Base-by-base conservation (phyloP, 2,888 invertebrate species). In the Drosophila anomalipes region DNA sequence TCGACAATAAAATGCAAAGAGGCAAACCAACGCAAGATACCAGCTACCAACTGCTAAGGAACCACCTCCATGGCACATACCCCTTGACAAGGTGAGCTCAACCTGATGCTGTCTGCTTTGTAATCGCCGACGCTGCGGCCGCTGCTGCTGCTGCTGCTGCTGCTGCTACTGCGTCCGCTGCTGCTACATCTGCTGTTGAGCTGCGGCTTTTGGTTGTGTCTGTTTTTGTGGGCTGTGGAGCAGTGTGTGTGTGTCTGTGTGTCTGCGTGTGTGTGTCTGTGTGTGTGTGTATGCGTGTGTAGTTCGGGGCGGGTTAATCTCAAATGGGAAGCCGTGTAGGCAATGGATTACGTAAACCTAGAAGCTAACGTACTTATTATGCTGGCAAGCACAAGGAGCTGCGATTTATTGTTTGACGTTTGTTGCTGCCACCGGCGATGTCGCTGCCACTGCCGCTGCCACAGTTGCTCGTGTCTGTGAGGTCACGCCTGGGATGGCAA, bases 351-450 rank as follows among this genome's bases (percentile, higher is more conserved):
- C 86, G 79, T 85, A 86, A 88, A 90, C 83, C 79, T 72, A 72
- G 77, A 65, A 77, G 81, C 79, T 73, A 81, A 79, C 79, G 87
- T 90, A 88, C 87, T 88, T 88, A 88, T 90, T 88, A 88, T 88
- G 87, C 87, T 90, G 87, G 87, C 79, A 88, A 86, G 87, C 90
- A 78, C 86, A 83, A 82, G 83, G 77, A 76, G 74, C 86, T 90
- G 89, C 90, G 87, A 88, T 88, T 88, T 88, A 88, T 90, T 88
- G 91, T 89, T 89, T 89, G 87, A 90, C 87, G 89, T 90, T 86
- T 75, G 86, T 82, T 54, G 37, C 77, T 69, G 82, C 86, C 56
- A 47, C 61, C 57, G 66, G 37, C 39, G 49, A n/a, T 65, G 74
- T 63, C 49, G n/a, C 62, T 49, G 73, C 59, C 58, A 65, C 22